phyloP scores from a whole-genome alignment of 2,113 vertebrate species.

The Clarias batrachus region DNA sequence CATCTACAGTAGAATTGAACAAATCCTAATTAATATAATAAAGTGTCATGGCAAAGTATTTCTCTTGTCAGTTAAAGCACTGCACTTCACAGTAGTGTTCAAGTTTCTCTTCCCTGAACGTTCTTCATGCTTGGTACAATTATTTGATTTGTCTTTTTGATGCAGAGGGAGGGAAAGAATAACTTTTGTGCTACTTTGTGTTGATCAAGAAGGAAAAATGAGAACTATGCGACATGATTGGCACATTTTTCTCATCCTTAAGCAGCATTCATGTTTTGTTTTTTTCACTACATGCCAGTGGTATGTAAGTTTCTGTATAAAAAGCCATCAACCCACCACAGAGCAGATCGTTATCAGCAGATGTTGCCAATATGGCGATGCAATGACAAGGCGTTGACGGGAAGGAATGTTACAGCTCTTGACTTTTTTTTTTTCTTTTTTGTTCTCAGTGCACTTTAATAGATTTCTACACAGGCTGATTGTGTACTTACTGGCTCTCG shows the following conservation, averaged over 20 bases:
- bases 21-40: background rate
- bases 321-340: constrained; percentile 39
- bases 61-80: background rate
- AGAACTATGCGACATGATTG: constrained; percentile 18
- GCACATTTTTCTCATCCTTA: constrained; percentile 29
- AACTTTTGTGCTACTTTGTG: constrained; percentile 25
- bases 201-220: constrained; percentile 20
- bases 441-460: constrained; percentile 50
- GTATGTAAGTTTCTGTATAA: constrained; percentile 43
- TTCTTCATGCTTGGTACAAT: constrained; percentile 22
- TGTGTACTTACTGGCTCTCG: constrained; percentile 45
- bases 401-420: constrained; percentile 59
- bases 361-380: constrained; percentile 59
- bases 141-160: constrained; percentile 29
- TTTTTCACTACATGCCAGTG: constrained; percentile 8
- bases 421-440: constrained; percentile 38
- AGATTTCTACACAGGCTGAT: constrained; percentile 39
- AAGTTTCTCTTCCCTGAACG: background rate
- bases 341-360: constrained; percentile 61
- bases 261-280: background rate
- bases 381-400: constrained; percentile 61
- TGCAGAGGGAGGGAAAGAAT: constrained; percentile 19
- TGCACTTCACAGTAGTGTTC: background rate
- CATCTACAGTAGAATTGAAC: background rate
- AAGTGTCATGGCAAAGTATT: background rate